Evolutionary conservation across 2,797 vertebrate genomes (phyloP), one percentile per base, ranked within the genome.

Genomic region (Borostomias antarcticus): DNA sequence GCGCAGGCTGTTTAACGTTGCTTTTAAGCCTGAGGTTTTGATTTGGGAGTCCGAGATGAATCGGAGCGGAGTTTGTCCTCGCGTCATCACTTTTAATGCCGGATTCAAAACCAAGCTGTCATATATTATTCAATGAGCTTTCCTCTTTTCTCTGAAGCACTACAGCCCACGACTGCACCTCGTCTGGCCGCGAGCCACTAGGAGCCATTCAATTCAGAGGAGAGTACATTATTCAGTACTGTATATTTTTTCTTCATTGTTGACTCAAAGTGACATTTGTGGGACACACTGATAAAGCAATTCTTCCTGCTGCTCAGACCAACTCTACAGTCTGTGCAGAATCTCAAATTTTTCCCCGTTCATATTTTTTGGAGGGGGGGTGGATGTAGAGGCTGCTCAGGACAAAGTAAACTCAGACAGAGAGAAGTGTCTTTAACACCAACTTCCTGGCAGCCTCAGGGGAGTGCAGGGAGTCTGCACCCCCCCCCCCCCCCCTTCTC

Each of bases 211-310:
- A 73, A 81, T 86, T 84, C 66, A 83, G 82, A 79, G 52, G 74
- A 83, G 73, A 81, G 85, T 82, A 82, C 78, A 54, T 85, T 84
- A 86, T 85, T 89, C 82, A 83, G 72, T 74, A 76, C 74, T 74
- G 77, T 79, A 66, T 79, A 52, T 76, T 82, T 66, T 47, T 64
- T 35, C 60, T 69, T 82, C 83, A 83, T 89, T 86, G 85, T 89
- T 87, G 88, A 89, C 85, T 89, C 78, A 85, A 89, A 90, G 82
- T 90, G 88, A 91, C 89, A 88, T 89, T 92, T 91, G 85, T 93
- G 85, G 89, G 87, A 84, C 89, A 88, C 81, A 77, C 86, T 89
- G 89, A 91, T 90, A 82, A 90, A 91, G 88, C 87, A 87, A 85
- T 88, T 87, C 82, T 88, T 88, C 82, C 80, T 75, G 71, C 82